Conservation (phyloP, 2,797 vertebrate genomes). For the Phoxinus dragarum region DNA sequence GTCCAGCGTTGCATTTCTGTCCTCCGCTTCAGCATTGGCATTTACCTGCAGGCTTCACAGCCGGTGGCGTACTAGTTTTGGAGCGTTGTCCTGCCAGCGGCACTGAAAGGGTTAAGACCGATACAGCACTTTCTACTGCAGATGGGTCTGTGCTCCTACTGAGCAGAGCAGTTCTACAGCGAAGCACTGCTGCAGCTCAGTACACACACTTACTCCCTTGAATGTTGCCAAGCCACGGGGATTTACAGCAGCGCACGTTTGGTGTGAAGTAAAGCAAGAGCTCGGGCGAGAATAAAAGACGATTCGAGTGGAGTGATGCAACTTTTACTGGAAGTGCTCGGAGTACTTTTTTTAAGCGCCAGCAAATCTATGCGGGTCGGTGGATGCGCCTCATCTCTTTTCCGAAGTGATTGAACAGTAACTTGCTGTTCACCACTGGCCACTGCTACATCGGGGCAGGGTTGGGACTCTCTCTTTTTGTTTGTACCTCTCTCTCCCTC, state of each 20-base stretch:
- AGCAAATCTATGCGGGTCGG: background rate
- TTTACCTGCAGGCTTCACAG: slow-evolving; percentile 47
- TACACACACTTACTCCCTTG: slow-evolving; percentile 33
- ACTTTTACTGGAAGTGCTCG: slow-evolving; percentile 19
- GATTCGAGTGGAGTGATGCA: slow-evolving; percentile 5
- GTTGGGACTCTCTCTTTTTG: slow-evolving; percentile 8
- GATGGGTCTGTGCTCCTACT: slow-evolving; percentile 79
- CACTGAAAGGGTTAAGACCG: slow-evolving; percentile 77
- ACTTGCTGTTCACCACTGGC: background rate
- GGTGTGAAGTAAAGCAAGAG: background rate
- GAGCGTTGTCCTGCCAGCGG: slow-evolving; percentile 47
- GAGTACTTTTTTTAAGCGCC: slow-evolving; percentile 20
- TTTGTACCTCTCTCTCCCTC: background rate
- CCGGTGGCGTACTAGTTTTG: background rate
- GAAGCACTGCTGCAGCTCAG: slow-evolving; percentile 80
- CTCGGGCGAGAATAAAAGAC: background rate
- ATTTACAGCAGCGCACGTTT: slow-evolving; percentile 61
- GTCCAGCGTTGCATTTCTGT: background rate
- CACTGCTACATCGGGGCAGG: background rate
- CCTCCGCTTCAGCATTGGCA: slow-evolving; percentile 26
- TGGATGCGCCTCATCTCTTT: slow-evolving; percentile 9
- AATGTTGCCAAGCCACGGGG: slow-evolving; percentile 73
- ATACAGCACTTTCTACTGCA: slow-evolving; percentile 85
- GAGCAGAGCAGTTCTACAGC: slow-evolving; percentile 78
- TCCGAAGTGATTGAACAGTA: background rate